Evolutionary conservation across 2,888 invertebrate genomes (phyloP), one percentile per base, ranked within the genome.

Genomic region (Drosophila paranaensis): DNA sequence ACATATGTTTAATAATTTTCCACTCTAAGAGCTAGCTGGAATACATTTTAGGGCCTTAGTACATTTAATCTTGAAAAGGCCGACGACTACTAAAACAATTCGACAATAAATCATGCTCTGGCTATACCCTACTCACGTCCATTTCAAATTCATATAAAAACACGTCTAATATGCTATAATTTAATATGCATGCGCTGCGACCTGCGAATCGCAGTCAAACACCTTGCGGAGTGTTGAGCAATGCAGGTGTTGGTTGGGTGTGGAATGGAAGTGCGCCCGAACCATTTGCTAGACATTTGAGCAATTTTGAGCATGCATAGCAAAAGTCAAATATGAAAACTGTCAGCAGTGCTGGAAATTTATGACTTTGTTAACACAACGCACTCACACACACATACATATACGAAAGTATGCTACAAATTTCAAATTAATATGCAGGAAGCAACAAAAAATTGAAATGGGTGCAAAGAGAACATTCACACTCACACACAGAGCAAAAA

Each of bases 311-410:
- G 51, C 80, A 74, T 82, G 86, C 88, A 88, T 88, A 77, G 86
- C 74, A 80, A 86, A 77, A 86, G 90, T 90, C 88, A 86, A 88
- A 87, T 86, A 86, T 86, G 77, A 79, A 90, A 82, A 86, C 89
- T 87, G 86, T 90, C 86, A 87, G 83, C 86, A 76, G 60, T 66
- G 65, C 35, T 60, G 71, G 33, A 70, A 88, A 90, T 87, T 87
- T 87, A 87, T 88, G 86, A 73, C 83, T 88, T 71, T 85, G 75
- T 86, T 87, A 90, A 86, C 85, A 77, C 73, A 77, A 78, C 71
- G 70, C 71, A 74, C 60, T 43, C 25, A 50, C 67, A 71, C 55
- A 57, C 37, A 57, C 8, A 20, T 2, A 37, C 39, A 51, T 4
- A 54, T 33, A 64, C 63, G 66, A 72, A 83, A 86, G 87, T 83